A percentile compares a stretch with the other conserved stretches of the same genome.
Conservation (phyloP, 2,113 vertebrate genomes). For the Merops nubicus region DNA sequence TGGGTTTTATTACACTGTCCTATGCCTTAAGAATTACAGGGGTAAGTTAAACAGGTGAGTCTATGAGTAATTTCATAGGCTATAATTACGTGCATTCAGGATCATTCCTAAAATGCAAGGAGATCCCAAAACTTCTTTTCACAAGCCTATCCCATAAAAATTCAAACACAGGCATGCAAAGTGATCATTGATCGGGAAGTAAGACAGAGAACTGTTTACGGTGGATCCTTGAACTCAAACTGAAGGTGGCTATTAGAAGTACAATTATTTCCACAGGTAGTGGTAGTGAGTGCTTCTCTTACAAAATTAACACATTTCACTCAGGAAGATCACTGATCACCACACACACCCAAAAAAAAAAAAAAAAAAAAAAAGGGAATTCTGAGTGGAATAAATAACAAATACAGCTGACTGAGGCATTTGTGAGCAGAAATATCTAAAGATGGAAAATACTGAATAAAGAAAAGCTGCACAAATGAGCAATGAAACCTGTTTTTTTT, state of each 20-base stretch:
- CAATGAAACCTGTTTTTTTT: neutral
- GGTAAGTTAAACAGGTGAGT: neutral
- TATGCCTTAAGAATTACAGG: neutral
- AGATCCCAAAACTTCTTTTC: neutral
- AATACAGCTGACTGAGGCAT: neutral
- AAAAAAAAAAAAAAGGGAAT: no score
- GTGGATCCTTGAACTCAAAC: neutral
- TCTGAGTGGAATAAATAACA: neutral
- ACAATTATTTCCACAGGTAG: neutral
- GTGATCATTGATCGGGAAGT: neutral
- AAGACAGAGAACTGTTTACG: neutral
- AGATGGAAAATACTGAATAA: neutral
- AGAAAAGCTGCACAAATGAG: neutral
- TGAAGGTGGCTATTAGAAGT: neutral
- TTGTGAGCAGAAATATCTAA: neutral
- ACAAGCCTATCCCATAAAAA: neutral
- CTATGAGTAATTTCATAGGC: neutral
- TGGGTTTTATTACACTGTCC: neutral
- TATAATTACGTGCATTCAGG: neutral
- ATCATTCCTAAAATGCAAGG: neutral
- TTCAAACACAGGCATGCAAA: neutral
- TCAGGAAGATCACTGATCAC: neutral
- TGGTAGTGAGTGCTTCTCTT: rapidly evolving
- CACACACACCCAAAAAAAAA: neutral
- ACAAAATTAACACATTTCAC: neutral